Conservation (phyloP, 2,113 vertebrate genomes). For the Lagenorhynchus albirostris region DNA sequence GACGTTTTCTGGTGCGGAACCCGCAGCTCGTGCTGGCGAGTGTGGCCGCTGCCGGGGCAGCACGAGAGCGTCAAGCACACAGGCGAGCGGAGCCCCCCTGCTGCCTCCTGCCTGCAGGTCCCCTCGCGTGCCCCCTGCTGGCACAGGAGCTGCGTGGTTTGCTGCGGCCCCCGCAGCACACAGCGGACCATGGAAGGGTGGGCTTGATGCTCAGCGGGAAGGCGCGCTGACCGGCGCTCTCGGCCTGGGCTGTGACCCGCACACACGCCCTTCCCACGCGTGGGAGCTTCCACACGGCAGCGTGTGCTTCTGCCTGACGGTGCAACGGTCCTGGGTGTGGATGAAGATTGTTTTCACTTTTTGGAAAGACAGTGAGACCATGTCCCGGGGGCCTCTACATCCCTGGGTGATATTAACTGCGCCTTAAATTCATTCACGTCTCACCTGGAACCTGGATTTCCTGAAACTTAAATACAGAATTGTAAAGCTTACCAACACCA, state of each 20-base stretch:
- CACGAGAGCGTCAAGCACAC: accelerated
- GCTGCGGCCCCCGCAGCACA: accelerated
- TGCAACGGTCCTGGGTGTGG: neutral
- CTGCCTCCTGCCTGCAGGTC: neutral
- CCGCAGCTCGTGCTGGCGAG: neutral
- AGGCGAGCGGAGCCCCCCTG: neutral
- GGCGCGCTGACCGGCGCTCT: neutral
- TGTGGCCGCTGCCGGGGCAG: neutral
- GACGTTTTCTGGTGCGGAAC: neutral
- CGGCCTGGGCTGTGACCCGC: neutral
- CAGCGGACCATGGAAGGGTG: accelerated
- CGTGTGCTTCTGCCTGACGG: too few species aligned
- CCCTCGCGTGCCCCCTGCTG: neutral
- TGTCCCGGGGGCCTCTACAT: too few species aligned
- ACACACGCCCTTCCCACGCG: neutral
- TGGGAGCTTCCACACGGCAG: neutral
- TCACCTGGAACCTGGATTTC: neutral
- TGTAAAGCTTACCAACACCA: too few species aligned
- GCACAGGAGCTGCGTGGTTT: too few species aligned
- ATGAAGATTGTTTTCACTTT: neutral
- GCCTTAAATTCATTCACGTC: neutral
- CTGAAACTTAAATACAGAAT: neutral
- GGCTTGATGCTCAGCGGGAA: neutral
- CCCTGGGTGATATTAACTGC: too few species aligned
- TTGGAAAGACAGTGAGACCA: too few species aligned